Base-by-base conservation (phyloP, 2,113 vertebrate species). In the Phaetusa simplex region DNA sequence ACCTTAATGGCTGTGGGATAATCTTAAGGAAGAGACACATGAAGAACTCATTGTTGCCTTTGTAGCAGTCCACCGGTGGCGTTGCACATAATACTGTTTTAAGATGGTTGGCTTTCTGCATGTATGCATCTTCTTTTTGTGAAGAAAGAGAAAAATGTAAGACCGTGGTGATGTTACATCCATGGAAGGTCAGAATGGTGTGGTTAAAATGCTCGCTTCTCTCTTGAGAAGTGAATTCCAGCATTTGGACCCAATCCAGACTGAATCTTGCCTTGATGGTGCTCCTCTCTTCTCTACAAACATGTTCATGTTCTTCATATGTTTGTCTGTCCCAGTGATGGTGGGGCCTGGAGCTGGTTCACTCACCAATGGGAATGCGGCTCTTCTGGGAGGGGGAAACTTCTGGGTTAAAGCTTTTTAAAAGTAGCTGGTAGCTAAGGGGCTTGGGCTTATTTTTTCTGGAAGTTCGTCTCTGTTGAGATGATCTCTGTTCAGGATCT, bases 361-460 rank as follows among this genome's bases (percentile, higher is more conserved):
- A 0, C 16, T 50, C 12, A 15, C 42, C 4, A 0, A 9, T 85
- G 79, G 23, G 9, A 69, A 34, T 14, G 22, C 1, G 1, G 9
- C 12, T 36, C 14, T 49, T 69, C 45, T 85, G 49, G 56, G 65
- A 40, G 10, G 20, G 24, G 8, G 11, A 32, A 80, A n/a, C 14
- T 56, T 67, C 11, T 38, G 6, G 5, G 10, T 4, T 43, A 42
- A 71, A 43, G 27, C 23, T 82, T 49, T 89, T 30, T 10, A 43
- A 55, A 93, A 76, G 38, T 14, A 50, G 14, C 29, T 81, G 30
- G 32, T 50, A 30, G 45, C 26, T 69, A 21, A 42, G 36, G 40
- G 17, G 9, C 8, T 92, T 34, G 14, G 15, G 52, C 21, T 82
- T 0, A 0, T 34, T 59, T 55, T 59, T 88, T 64, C 59, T 74